A percentile compares a stretch with the other conserved stretches of the same genome.
Conservation (phyloP, 23 tunicate genomes). For the Corella eumyota region DNA sequence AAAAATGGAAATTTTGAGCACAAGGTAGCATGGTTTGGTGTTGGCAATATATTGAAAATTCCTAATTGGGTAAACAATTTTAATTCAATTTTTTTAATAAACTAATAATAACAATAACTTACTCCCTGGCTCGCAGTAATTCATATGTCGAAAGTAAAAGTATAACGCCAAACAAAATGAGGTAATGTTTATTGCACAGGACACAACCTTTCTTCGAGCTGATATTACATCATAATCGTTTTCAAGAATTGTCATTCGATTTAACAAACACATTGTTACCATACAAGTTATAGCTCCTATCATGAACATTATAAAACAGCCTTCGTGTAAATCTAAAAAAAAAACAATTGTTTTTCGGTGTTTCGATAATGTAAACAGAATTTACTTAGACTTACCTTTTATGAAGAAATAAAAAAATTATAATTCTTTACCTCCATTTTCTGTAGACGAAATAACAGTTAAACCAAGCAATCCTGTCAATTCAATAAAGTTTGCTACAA, state of each 20-base stretch:
- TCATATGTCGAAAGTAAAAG: conserved; percentile 40
- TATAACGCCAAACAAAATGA: conserved; percentile 16
- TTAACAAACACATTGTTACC: conserved; percentile 18
- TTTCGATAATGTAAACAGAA: no score
- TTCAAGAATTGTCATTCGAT: background rate
- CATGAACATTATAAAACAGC: conserved; percentile 28
- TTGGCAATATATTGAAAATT: no score
- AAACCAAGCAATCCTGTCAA: conserved; percentile 22
- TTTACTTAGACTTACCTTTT: no score
- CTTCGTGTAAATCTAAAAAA: conserved; percentile 25
- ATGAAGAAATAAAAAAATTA: background rate
- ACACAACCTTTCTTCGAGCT: background rate
- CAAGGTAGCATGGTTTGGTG: no score
- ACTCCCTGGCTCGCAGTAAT: conserved; percentile 48
- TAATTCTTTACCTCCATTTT: conserved; percentile 24
- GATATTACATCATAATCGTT: conserved; percentile 1
- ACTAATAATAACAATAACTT: background rate
- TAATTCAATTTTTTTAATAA: background rate
- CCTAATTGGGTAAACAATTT: no score
- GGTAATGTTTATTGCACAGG: conserved; percentile 8
- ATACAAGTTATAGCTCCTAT: conserved; percentile 21
- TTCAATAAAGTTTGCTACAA: conserved; percentile 20
- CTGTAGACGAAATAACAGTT: conserved; percentile 35
- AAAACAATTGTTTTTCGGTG: no score
- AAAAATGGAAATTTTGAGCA: no score